These are phyloP conservation scores for Hanleya hanleyi DNA, from an alignment of 2,888 invertebrate species.

Conservation along the genomic window DNA sequence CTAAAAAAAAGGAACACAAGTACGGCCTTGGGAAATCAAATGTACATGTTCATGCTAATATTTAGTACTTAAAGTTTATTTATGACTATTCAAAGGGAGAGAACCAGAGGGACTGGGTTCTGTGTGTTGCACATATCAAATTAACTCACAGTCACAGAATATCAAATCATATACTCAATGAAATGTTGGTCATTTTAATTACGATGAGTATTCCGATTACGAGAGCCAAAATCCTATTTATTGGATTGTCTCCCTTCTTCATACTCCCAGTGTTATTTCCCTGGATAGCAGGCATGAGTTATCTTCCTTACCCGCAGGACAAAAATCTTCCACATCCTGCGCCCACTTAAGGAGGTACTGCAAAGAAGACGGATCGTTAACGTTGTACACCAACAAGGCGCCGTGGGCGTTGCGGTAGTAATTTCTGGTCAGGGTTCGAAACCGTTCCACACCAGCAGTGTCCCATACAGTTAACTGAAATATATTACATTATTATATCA, in stretches of 20 bases:
- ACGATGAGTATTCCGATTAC: too few species aligned
- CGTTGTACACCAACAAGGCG: constrained; percentile 46
- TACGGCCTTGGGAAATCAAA: too few species aligned
- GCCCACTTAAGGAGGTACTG: background rate
- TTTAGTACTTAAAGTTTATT: too few species aligned
- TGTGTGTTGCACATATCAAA: background rate
- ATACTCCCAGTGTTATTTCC: background rate
- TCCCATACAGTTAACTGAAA: constrained; percentile 50
- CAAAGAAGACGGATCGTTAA: constrained; percentile 48
- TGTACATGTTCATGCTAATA: too few species aligned
- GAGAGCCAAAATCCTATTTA: too few species aligned
- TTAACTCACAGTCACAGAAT: too few species aligned
- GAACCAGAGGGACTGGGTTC: too few species aligned
- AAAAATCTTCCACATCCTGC: background rate
- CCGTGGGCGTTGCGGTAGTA: constrained; percentile 56
- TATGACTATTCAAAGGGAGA: too few species aligned
- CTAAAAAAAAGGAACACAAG: too few species aligned
- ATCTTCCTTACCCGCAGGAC: background rate
- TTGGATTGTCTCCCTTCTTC: background rate
- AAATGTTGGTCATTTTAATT: too few species aligned
- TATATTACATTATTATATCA: too few species aligned
- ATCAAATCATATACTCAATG: too few species aligned
- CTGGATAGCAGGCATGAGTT: background rate
- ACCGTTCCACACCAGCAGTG: constrained; percentile 55
- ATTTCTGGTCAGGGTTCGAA: constrained; percentile 53